Conservation (phyloP, 2,888 invertebrate genomes). For the Perizoma flavofasciatum region DNA sequence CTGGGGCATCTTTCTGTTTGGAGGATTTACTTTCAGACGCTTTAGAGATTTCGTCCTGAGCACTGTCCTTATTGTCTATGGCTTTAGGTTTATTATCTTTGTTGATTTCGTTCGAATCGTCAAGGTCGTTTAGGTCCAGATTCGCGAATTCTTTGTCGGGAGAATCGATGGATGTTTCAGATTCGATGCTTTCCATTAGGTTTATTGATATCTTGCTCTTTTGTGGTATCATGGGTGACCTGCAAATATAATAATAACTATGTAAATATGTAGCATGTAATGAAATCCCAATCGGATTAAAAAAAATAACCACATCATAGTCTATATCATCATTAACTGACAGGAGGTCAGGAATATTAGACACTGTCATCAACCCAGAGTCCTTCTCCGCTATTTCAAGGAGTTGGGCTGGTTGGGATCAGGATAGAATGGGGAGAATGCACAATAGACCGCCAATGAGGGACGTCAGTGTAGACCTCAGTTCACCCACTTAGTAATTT, state of each 20-base stretch:
- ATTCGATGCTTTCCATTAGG: conserved; percentile 81
- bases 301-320: too few relatives aligned
- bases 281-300: too few relatives aligned
- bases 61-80: conserved; percentile 43
- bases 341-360: too few relatives aligned
- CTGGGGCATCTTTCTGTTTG: conserved; percentile 56
- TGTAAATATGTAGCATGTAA: too few relatives aligned
- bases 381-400: too few relatives aligned
- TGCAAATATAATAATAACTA: conserved; percentile 41
- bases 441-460: too few relatives aligned
- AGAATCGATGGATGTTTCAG: conserved; percentile 79
- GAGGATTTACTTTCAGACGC: conserved; percentile 23
- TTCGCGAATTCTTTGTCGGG: conserved; percentile 77
- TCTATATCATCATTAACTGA: too few relatives aligned
- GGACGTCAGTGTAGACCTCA: too few relatives aligned
- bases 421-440: too few relatives aligned
- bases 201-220: conserved; percentile 81
- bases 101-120: conserved; percentile 61
- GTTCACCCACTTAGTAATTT: too few relatives aligned
- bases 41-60: conserved; percentile 22
- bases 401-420: too few relatives aligned
- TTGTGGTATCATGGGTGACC: conserved; percentile 80
- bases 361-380: too few relatives aligned
- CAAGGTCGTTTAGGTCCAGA: conserved; percentile 72
- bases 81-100: conserved; percentile 51